Conservation (phyloP, 2,797 vertebrate genomes). For the Enteromius unitaeniatus region DNA sequence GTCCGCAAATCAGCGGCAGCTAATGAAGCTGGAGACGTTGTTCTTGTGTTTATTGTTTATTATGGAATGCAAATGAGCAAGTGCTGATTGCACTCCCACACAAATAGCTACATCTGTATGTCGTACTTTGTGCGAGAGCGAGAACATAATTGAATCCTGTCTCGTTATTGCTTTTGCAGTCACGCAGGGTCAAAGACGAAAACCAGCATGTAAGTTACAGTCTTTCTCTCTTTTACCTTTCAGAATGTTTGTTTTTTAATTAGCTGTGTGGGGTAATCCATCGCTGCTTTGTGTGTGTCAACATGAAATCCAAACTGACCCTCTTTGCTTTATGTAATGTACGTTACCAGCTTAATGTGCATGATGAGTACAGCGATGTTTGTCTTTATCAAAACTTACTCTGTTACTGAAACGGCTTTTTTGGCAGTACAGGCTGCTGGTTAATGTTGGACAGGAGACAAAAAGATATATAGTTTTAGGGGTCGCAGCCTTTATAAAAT, state of each 20-base stretch:
- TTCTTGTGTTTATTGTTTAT: conserved; percentile 60
- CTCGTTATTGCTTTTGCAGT: conserved; percentile 83
- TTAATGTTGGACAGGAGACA: neutral
- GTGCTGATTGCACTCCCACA: conserved; percentile 57
- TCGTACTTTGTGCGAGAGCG: conserved; percentile 51
- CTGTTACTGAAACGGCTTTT: neutral
- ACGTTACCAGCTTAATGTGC: neutral
- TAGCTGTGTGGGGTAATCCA: conserved; percentile 10
- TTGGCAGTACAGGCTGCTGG: neutral
- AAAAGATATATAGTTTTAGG: neutral
- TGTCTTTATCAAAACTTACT: neutral
- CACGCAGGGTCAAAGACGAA: conserved; percentile 91
- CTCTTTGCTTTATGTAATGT: neutral
- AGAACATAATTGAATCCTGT: conserved; percentile 59
- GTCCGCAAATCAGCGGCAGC: conserved; percentile 49
- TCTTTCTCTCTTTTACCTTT: conserved; percentile 13
- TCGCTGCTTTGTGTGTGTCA: conserved; percentile 13
- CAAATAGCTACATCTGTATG: conserved; percentile 58
- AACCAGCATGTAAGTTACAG: conserved; percentile 81
- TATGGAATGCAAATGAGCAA: conserved; percentile 59
- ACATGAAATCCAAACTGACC: conserved; percentile 11
- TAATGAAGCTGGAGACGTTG: conserved; percentile 60
- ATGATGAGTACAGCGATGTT: neutral
- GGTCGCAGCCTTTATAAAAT: neutral
- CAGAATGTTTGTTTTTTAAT: neutral